These are phyloP conservation scores for Bombus fervidus DNA, from an alignment of 1,140 invertebrate genomes.

Conservation along the genomic window DNA sequence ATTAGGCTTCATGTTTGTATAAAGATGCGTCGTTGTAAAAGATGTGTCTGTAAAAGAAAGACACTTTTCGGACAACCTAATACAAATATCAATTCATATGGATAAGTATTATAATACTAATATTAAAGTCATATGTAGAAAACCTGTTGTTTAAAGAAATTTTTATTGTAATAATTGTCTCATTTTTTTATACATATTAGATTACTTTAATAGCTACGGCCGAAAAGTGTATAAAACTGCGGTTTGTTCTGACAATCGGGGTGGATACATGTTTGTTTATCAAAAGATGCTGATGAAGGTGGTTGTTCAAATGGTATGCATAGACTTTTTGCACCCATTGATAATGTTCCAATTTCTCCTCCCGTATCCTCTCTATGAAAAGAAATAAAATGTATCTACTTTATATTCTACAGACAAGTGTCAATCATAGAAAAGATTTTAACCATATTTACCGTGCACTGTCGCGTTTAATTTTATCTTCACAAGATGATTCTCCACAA, in stretches of 20 bases:
- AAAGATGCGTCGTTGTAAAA: too few relatives aligned
- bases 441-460: slow-evolving; percentile 88
- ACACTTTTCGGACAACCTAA: too few relatives aligned
- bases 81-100: neutral
- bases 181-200: neutral
- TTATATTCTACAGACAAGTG: slow-evolving; percentile 15
- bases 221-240: slow-evolving; percentile 96
- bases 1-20: too few relatives aligned
- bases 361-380: slow-evolving; percentile 83
- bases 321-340: slow-evolving; percentile 99
- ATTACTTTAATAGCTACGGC: slow-evolving; percentile 93
- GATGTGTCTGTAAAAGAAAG: too few relatives aligned
- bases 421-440: slow-evolving; percentile 61
- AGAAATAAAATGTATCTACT: slow-evolving; percentile 55
- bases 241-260: slow-evolving; percentile 92
- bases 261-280: slow-evolving; percentile 91
- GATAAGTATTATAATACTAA: too few relatives aligned
- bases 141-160: neutral
- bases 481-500: slow-evolving; percentile 94
- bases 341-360: slow-evolving; percentile 90
- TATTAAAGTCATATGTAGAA: neutral
- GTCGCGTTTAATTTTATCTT: slow-evolving; percentile 98
- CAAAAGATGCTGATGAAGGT: slow-evolving; percentile 83
- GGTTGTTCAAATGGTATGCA: slow-evolving; percentile 98
- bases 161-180: neutral